Conservation (phyloP, 2,113 vertebrate species). For the Rhabdomys dilectus region DNA sequence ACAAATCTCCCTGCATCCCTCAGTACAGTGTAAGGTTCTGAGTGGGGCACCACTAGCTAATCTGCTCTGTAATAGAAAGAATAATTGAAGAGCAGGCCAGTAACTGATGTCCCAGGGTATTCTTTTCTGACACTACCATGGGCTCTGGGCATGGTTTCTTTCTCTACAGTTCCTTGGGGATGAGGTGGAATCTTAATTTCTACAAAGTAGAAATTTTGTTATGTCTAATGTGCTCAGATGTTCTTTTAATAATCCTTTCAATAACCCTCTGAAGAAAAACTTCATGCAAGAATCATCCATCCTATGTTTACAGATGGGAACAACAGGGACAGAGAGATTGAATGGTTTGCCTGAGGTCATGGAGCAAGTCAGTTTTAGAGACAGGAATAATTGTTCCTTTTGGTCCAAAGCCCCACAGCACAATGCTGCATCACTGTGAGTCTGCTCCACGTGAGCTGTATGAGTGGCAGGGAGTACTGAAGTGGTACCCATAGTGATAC, state of each 20-base stretch:
- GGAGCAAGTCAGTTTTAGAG: not conserved
- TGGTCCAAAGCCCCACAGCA: not conserved
- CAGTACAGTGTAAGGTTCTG: accelerated
- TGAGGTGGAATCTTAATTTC: constrained; percentile 30
- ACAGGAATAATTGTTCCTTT: not conserved
- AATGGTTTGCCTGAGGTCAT: not conserved
- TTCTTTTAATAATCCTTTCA: constrained; percentile 66
- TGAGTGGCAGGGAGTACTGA: not conserved
- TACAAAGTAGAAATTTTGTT: not conserved
- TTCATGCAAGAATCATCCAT: constrained; percentile 47
- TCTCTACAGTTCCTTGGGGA: constrained; percentile 14
- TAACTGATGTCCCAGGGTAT: not conserved
- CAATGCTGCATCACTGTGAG: not conserved
- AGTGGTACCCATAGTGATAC: not conserved
- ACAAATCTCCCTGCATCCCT: not conserved
- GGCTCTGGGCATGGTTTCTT: not conserved
- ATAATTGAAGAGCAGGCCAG: not conserved
- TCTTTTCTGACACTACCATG: not conserved
- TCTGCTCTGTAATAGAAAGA: accelerated
- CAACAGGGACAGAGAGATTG: constrained; percentile 49
- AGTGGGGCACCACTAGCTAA: accelerated
- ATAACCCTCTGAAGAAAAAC: constrained; percentile 32
- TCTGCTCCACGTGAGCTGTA: not conserved
- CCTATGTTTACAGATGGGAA: constrained; percentile 33
- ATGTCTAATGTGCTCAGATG: not conserved